A percentile compares a stretch with the other conserved stretches of the same genome.
Evolutionary conservation across 2,797 vertebrate species (phyloP).

Genomic region (Epinephelus coioides): DNA sequence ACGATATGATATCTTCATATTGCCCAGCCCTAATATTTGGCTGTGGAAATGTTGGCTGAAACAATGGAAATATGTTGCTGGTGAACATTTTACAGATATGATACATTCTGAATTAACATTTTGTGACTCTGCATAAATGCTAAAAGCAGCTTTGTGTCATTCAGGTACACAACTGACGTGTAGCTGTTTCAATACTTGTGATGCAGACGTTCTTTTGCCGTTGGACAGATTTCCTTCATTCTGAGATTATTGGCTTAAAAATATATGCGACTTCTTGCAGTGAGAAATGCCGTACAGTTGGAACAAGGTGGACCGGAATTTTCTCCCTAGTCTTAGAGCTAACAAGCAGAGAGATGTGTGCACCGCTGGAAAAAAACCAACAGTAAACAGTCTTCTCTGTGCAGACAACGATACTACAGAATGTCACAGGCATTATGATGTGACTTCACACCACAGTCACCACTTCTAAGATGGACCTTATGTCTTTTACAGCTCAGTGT

Average conservation of each 20-base stretch:
- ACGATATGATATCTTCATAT: no score
- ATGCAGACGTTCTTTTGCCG: background rate
- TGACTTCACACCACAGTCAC: background rate
- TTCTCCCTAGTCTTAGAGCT: constrained; percentile 18
- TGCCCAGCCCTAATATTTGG: no score
- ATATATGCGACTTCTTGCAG: constrained; percentile 6
- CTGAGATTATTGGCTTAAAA: background rate
- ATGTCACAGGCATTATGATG: constrained; percentile 47
- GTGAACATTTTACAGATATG: background rate
- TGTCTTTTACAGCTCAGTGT: constrained; percentile 9
- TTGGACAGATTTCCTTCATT: background rate
- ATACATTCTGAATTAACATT: background rate
- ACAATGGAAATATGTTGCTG: background rate
- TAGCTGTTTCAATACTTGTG: background rate
- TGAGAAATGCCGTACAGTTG: constrained; percentile 11
- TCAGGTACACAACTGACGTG: background rate
- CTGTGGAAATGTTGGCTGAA: background rate
- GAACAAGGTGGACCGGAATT: constrained; percentile 18
- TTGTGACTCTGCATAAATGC: background rate
- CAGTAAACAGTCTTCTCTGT: constrained; percentile 22
- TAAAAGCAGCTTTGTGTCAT: background rate
- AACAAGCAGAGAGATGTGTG: constrained; percentile 37
- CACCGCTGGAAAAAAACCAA: constrained; percentile 16
- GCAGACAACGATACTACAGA: constrained; percentile 31
- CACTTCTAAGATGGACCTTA: background rate